A percentile compares a stretch with the other conserved stretches of the same genome.
phyloP scores from a whole-genome alignment of 2,797 vertebrate genomes.

The Pantherophis vulpinus region DNA sequence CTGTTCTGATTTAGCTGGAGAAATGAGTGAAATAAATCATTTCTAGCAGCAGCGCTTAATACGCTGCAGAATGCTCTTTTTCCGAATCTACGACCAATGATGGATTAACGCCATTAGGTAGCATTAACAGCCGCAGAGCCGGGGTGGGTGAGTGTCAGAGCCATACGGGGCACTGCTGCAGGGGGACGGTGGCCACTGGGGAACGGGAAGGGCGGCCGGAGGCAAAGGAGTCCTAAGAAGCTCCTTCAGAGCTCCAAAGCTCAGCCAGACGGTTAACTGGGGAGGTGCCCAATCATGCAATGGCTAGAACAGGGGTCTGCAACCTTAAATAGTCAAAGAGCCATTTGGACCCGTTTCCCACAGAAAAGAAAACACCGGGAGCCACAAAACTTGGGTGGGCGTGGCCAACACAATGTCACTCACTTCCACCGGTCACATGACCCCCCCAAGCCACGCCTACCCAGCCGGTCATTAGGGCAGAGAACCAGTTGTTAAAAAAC shows the following conservation, averaged over 20 bases:
- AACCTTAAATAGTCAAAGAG: no score
- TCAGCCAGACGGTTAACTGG: neutral
- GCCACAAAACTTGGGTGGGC: no score
- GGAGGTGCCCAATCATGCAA: neutral
- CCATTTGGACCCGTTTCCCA: neutral
- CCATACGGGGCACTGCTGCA: neutral
- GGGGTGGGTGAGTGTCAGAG: neutral
- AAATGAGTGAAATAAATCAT: slow-evolving; percentile 64
- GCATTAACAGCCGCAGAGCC: slow-evolving; percentile 48
- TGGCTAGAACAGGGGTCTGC: neutral
- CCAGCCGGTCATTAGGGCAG: no score
- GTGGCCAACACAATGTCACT: no score
- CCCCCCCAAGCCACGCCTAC: no score
- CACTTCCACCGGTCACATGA: no score
- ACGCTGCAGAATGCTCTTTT: slow-evolving; percentile 57
- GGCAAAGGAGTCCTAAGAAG: neutral
- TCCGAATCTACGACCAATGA: slow-evolving; percentile 48
- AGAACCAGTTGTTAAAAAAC: no score
- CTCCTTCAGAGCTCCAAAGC: neutral
- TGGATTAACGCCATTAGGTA: slow-evolving; percentile 54
- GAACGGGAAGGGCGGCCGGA: neutral
- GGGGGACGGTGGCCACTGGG: neutral
- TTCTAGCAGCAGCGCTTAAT: slow-evolving; percentile 49
- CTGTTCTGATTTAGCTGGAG: slow-evolving; percentile 61
- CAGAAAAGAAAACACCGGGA: no score